These are phyloP conservation scores for Podotricha telesiphe DNA, from an alignment of 2,888 invertebrate genomes.

Conservation along the genomic window DNA sequence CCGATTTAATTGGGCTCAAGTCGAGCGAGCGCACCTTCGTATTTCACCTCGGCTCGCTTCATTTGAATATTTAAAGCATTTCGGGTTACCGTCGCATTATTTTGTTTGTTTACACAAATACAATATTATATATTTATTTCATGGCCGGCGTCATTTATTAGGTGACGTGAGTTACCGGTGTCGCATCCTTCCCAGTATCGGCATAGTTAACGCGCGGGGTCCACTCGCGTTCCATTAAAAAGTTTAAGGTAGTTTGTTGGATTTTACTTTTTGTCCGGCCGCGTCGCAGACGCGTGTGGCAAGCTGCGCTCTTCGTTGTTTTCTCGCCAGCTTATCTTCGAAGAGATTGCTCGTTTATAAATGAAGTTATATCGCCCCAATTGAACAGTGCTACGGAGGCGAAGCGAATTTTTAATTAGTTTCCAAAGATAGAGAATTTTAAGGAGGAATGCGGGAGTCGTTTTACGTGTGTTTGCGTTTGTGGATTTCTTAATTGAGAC, in stretches of 20 bases:
- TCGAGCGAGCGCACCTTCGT: constrained; percentile 82
- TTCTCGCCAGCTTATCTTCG: constrained; percentile 81
- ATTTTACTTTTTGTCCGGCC: constrained; percentile 68
- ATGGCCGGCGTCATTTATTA: constrained; percentile 78
- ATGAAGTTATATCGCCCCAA: constrained; percentile 83
- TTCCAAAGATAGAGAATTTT: constrained; percentile 82
- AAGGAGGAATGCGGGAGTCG: constrained; percentile 77
- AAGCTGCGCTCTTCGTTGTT: constrained; percentile 80
- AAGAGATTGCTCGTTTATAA: constrained; percentile 83
- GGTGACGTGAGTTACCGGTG: constrained; percentile 83
- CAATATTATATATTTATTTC: constrained; percentile 82
- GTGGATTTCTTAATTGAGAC: constrained; percentile 79
- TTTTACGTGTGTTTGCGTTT: constrained; percentile 66
- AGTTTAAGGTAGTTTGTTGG: constrained; percentile 74
- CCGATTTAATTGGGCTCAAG: constrained; percentile 83
- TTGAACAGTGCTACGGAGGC: constrained; percentile 76
- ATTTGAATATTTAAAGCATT: constrained; percentile 84
- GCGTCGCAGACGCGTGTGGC: constrained; percentile 75
- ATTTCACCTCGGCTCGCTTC: constrained; percentile 82
- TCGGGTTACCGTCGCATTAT: constrained; percentile 76
- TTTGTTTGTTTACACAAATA: constrained; percentile 80
- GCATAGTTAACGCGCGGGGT: constrained; percentile 81
- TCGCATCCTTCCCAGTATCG: constrained; percentile 83
- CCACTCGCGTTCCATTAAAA: constrained; percentile 81
- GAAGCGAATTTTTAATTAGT: constrained; percentile 84